Percentiles rank a stretch among this genome's conserved stretches.
phyloP scores from a whole-genome alignment of 2,113 vertebrate species.

The Xenopus laevis region DNA sequence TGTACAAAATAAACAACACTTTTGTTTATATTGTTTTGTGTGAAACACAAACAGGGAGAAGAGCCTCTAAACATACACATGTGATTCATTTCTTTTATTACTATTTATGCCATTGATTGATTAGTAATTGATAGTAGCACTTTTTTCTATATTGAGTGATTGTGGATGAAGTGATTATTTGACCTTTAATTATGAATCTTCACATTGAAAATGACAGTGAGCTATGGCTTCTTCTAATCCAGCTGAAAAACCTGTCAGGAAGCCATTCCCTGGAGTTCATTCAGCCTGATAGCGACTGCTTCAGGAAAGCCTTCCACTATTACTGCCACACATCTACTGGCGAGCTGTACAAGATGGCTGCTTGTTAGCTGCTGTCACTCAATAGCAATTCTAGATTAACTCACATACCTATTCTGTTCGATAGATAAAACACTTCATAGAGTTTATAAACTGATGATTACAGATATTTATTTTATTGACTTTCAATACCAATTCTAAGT shows the following conservation, averaged over 20 bases:
- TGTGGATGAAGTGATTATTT: constrained; percentile 96
- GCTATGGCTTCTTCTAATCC: constrained; percentile 80
- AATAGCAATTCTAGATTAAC: background rate
- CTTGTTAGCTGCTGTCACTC: constrained; percentile 45
- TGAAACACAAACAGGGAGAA: constrained; percentile 45
- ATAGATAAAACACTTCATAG: too few species aligned
- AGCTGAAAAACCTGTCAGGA: constrained; percentile 83
- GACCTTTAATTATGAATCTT: constrained; percentile 95
- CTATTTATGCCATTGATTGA: constrained; percentile 85
- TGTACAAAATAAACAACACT: too few species aligned
- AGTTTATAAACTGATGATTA: too few species aligned
- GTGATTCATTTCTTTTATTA: constrained; percentile 99
- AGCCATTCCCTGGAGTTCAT: constrained; percentile 79
- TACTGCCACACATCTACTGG: constrained; percentile 53
- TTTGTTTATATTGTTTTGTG: constrained; percentile 10
- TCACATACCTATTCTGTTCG: too few species aligned
- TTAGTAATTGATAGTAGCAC: constrained; percentile 78
- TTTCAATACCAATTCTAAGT: too few species aligned
- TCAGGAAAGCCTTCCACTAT: constrained; percentile 61
- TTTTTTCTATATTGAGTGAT: constrained; percentile 95
- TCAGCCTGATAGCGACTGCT: constrained; percentile 63
- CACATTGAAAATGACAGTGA: constrained; percentile 82
- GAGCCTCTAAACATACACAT: constrained; percentile 65
- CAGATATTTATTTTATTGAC: too few species aligned
- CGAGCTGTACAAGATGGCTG: constrained; percentile 49